A percentile compares a stretch with the other conserved stretches of the same genome.
Evolutionary conservation across 1,140 invertebrate species (phyloP).

Genomic region (Myzus persicae): DNA sequence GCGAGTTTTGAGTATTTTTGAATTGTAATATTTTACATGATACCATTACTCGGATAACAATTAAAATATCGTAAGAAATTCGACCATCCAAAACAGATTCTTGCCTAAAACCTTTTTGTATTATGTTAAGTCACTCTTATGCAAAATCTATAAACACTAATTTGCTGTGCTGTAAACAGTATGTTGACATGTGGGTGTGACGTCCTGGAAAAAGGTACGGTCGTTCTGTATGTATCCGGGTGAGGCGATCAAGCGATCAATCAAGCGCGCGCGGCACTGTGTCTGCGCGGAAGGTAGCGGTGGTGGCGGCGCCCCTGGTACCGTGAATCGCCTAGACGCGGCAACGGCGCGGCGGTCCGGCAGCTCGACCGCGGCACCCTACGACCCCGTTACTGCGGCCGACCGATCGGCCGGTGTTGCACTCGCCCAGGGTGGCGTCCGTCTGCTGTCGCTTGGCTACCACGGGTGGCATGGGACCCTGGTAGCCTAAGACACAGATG

Average conservation of each 20-base stretch:
- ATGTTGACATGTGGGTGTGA: background rate
- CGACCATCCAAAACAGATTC: too few species aligned
- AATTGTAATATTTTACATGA: too few species aligned
- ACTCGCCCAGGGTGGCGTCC: background rate
- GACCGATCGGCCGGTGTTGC: background rate
- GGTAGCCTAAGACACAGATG: background rate
- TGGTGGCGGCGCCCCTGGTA: background rate
- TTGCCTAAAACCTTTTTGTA: too few species aligned
- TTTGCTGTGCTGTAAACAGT: too few species aligned
- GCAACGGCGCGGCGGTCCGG: background rate
- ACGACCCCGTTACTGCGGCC: background rate
- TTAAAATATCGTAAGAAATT: too few species aligned
- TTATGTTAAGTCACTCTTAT: too few species aligned
- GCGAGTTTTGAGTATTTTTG: too few species aligned
- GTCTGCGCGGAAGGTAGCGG: too few species aligned
- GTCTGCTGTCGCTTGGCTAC: background rate
- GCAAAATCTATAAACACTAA: too few species aligned
- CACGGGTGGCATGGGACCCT: background rate
- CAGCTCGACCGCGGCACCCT: background rate
- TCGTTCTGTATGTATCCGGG: background rate
- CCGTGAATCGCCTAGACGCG: background rate
- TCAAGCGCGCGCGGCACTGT: background rate
- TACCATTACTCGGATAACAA: too few species aligned
- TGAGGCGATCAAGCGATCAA: background rate
- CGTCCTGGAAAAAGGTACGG: background rate